These are phyloP conservation scores for Eudemis profundana DNA, from an alignment of 2,888 invertebrate species.

Conservation along the genomic window DNA sequence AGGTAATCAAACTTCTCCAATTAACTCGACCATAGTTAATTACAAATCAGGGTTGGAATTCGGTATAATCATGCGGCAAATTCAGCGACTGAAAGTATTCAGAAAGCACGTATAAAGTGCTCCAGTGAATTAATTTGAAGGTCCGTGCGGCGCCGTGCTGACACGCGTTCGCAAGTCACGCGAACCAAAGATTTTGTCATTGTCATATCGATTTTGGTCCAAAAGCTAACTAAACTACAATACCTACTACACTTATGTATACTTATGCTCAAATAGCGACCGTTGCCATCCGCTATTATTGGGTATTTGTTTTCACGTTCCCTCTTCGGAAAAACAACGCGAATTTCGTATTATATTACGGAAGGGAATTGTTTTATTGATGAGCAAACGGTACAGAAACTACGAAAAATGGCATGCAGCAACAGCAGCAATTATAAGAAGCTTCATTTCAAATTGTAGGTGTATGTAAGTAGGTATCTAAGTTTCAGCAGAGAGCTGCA, in stretches of 20 bases:
- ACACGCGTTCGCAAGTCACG: slow-evolving; percentile 27
- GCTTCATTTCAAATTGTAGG: not conserved
- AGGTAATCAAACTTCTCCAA: not conserved
- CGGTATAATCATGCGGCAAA: slow-evolving; percentile 26
- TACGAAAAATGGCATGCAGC: too few relatives aligned
- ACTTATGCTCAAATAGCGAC: not conserved
- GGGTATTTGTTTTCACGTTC: slow-evolving; percentile 37
- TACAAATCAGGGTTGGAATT: slow-evolving; percentile 6
- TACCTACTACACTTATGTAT: not conserved
- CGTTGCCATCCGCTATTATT: slow-evolving; percentile 25
- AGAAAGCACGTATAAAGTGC: slow-evolving; percentile 19
- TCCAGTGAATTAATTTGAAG: slow-evolving; percentile 28
- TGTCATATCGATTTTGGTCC: slow-evolving; percentile 23
- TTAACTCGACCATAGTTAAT: not conserved
- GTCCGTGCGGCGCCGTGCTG: slow-evolving; percentile 37
- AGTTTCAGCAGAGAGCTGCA: slow-evolving; percentile 2
- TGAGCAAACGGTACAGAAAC: slow-evolving; percentile 1
- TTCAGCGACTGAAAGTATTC: slow-evolving; percentile 14
- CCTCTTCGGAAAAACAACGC: slow-evolving; percentile 13
- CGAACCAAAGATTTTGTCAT: slow-evolving; percentile 37
- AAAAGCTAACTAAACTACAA: slow-evolving; percentile 12
- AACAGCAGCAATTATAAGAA: too few relatives aligned
- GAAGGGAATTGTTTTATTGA: not conserved
- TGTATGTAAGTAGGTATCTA: not conserved
- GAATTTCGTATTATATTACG: slow-evolving; percentile 8